phyloP scores from a whole-genome alignment of 2,797 vertebrate species.

The Sardinella longiceps region DNA sequence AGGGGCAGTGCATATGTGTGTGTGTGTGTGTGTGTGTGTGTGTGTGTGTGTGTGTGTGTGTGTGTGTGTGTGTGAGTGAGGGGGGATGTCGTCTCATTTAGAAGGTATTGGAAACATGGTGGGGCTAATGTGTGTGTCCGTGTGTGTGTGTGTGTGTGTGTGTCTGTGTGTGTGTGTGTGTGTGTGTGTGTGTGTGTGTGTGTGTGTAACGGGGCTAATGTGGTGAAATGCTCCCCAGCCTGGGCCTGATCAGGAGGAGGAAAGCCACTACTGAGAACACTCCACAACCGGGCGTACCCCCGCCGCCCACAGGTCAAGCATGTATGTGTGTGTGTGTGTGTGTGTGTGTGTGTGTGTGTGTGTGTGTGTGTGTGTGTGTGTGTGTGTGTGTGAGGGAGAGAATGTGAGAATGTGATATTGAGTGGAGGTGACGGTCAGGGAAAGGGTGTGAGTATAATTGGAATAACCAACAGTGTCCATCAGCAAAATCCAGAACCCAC shows the following conservation, averaged over 20 bases:
- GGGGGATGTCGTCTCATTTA: constrained; percentile 67
- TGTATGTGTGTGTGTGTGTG: constrained; percentile 39
- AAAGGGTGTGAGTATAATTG: constrained; percentile 11
- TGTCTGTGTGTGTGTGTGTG: constrained; percentile 1
- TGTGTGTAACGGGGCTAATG: constrained; percentile 67
- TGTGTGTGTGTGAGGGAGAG: constrained; percentile 24
- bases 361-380: constrained; percentile 20
- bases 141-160: constrained; percentile 14
- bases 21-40: no score
- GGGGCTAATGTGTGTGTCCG: neutral
- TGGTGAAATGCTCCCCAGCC: constrained; percentile 67
- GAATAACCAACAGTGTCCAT: constrained; percentile 35
- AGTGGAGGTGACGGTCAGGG: constrained; percentile 8
- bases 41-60: neutral
- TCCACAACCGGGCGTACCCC: constrained; percentile 69
- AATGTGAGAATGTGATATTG: neutral
- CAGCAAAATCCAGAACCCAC: neutral
- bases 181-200: neutral
- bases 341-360: constrained; percentile 46
- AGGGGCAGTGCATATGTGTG: no score
- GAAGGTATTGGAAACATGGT: constrained; percentile 68
- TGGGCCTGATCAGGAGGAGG: constrained; percentile 67
- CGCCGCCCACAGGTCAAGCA: constrained; percentile 70
- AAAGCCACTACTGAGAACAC: constrained; percentile 69
- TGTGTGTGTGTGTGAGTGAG: neutral